Evolutionary conservation across 37 sponge, comb jelly and placozoan species (phyloP).

Genomic region (Axinella damicornis): DNA sequence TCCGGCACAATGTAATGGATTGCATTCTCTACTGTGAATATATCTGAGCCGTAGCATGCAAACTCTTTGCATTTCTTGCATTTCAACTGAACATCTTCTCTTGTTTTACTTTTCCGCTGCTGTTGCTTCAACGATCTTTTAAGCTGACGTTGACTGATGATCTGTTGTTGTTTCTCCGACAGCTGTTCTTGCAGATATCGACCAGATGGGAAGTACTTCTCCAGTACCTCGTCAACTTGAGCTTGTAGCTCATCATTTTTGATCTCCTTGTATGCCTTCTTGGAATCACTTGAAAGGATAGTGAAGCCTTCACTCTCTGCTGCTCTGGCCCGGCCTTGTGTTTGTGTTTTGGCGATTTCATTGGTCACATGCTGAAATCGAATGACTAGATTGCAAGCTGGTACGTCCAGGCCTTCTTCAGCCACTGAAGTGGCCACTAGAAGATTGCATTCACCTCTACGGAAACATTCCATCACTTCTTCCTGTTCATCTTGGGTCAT

Average conservation of each 20-base stretch:
- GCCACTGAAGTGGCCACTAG: conserved; percentile 79
- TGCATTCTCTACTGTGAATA: neutral
- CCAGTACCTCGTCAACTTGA: conserved; percentile 17
- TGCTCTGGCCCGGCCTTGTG: conserved; percentile 79
- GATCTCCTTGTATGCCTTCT: conserved; percentile 27
- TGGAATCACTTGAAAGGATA: conserved; percentile 43
- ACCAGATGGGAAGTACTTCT: conserved; percentile 31
- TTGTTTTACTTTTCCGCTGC: neutral
- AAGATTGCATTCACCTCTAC: conserved; percentile 63
- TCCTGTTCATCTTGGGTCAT: conserved; percentile 65
- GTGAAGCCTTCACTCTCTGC: conserved; percentile 55
- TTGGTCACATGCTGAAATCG: conserved; percentile 76
- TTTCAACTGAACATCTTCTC: conserved; percentile 1
- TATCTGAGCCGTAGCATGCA: conserved; percentile 63
- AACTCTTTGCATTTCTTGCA: conserved; percentile 60
- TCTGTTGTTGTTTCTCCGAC: neutral
- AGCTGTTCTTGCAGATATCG: neutral
- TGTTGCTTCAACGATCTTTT: neutral
- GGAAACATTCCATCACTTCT: conserved; percentile 59
- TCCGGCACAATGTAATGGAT: conserved; percentile 4
- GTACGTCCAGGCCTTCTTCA: conserved; percentile 80
- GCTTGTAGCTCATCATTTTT: conserved; percentile 9
- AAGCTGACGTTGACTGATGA: neutral
- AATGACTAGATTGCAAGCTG: conserved; percentile 83
- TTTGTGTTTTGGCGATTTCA: conserved; percentile 76